These are phyloP conservation scores for Cherax destructor DNA, from an alignment of 1,140 invertebrate genomes.

Conservation along the genomic window DNA sequence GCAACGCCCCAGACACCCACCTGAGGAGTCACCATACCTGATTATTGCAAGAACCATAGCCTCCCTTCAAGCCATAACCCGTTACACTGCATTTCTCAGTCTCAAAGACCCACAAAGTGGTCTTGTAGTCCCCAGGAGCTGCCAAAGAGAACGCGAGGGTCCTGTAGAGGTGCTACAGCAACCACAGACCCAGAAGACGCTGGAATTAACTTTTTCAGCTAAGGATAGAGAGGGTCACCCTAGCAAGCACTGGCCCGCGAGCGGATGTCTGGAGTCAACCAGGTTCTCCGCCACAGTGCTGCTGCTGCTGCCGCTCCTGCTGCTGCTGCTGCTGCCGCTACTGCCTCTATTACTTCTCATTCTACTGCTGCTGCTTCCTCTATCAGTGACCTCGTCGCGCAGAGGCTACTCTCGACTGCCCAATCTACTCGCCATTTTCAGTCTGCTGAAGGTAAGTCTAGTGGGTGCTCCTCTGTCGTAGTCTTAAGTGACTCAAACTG, in stretches of 20 bases:
- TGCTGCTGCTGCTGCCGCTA: conserved; percentile 12
- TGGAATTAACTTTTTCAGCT: background rate
- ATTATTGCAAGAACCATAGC: background rate
- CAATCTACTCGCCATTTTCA: conserved; percentile 9
- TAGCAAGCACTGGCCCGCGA: background rate
- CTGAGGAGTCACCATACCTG: too few species aligned
- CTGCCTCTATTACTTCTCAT: background rate
- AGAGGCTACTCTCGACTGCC: background rate
- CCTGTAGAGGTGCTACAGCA: background rate
- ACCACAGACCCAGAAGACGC: background rate
- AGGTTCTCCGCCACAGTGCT: conserved; percentile 3
- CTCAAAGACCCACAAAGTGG: background rate
- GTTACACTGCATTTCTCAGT: background rate
- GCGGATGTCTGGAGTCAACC: conserved; percentile 43
- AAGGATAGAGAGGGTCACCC: background rate
- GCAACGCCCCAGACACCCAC: background rate
- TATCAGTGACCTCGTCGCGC: background rate
- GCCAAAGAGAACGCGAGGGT: background rate
- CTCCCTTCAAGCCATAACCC: background rate
- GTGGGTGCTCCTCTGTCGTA: too few species aligned
- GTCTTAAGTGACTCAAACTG: too few species aligned
- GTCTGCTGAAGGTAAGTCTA: conserved; percentile 24
- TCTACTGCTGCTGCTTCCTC: background rate
- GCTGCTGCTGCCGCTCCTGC: conserved; percentile 25
- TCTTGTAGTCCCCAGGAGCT: background rate